Conservation (phyloP, 2,113 vertebrate genomes). For the Cottus gobio region DNA sequence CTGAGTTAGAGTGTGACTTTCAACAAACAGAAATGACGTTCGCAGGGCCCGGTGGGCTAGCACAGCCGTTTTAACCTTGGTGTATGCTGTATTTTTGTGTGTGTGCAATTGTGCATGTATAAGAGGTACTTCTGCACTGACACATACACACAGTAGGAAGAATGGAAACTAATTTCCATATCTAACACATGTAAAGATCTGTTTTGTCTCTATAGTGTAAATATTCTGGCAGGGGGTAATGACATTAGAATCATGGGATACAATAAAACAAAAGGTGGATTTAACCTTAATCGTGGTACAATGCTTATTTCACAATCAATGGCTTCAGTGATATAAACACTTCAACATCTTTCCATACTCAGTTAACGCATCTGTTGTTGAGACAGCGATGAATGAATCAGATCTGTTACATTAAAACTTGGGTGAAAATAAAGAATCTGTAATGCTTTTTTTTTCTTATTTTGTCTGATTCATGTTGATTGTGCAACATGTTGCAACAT, state of each 20-base stretch:
- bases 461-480: constrained; percentile 42
- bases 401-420: constrained; percentile 45
- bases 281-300: constrained; percentile 47
- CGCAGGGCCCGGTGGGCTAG: constrained; percentile 7
- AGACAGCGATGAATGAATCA: constrained; percentile 30
- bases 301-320: constrained; percentile 33
- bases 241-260: constrained; percentile 48
- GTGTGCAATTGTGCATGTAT: background rate
- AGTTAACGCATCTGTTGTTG: constrained; percentile 35
- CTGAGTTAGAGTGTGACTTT: constrained; percentile 54
- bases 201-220: constrained; percentile 67
- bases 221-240: constrained; percentile 61
- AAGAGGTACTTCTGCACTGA: constrained; percentile 31
- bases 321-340: constrained; percentile 23
- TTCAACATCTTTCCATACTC: constrained; percentile 6
- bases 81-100: constrained; percentile 38
- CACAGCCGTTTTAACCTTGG: constrained; percentile 49
- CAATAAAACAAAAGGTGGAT: constrained; percentile 59
- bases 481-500: constrained; percentile 30
- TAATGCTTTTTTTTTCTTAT: constrained; percentile 23
- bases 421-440: constrained; percentile 47
- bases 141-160: constrained; percentile 15
- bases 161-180: constrained; percentile 52
- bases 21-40: constrained; percentile 61
- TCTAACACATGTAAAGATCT: constrained; percentile 55